These are phyloP conservation scores for Papilio demoleus DNA, from an alignment of 2,888 invertebrate genomes.

Conservation along the genomic window DNA sequence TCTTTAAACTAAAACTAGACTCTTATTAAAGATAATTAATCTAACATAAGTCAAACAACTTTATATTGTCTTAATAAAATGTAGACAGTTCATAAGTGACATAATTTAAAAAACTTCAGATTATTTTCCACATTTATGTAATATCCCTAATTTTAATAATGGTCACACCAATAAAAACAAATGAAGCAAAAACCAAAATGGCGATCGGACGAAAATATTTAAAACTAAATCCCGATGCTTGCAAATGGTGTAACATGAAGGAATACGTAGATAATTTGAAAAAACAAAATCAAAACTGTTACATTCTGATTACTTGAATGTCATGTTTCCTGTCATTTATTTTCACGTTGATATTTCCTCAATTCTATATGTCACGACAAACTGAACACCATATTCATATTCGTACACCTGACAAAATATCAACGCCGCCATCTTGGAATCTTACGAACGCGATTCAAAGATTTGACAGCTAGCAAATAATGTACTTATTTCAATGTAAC, in stretches of 20 bases:
- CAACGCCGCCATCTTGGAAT: slow-evolving; percentile 8
- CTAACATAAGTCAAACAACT: too few species aligned
- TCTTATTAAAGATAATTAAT: too few species aligned
- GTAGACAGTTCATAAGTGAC: slow-evolving; percentile 9
- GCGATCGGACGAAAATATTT: too few species aligned
- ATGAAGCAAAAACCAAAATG: too few species aligned
- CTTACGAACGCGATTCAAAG: neutral
- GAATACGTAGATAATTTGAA: slow-evolving; percentile 19
- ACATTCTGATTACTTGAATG: neutral
- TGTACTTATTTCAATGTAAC: too few species aligned
- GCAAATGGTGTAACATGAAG: slow-evolving; percentile 48
- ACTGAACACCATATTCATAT: neutral
- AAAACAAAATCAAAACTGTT: too few species aligned
- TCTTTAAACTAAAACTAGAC: too few species aligned
- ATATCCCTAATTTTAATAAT: too few species aligned
- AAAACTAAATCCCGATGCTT: slow-evolving; percentile 30
- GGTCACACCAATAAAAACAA: too few species aligned
- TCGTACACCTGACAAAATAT: slow-evolving; percentile 21
- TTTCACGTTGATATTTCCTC: neutral
- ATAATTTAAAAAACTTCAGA: slow-evolving; percentile 9
- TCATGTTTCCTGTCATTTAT: neutral
- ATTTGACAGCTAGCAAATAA: neutral
- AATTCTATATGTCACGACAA: slow-evolving; percentile 6
- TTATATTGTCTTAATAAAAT: neutral
- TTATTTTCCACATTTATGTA: too few species aligned